Percentiles rank a stretch among this genome's conserved stretches.
Evolutionary conservation across 2,888 invertebrate genomes (phyloP).

Genomic region (Nasonia oneida): DNA sequence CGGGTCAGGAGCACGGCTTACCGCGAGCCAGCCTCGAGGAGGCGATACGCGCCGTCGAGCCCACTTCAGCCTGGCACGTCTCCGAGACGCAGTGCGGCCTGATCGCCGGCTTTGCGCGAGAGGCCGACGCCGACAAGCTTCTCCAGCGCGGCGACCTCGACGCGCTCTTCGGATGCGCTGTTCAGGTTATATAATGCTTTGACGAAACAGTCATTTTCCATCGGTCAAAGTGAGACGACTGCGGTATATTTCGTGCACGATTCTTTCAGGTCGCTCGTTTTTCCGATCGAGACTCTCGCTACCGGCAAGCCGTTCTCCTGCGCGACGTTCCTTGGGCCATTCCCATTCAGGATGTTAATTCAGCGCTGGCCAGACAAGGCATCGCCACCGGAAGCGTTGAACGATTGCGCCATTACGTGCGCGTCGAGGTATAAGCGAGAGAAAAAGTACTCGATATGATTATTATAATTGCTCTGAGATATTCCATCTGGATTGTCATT

Average conservation of each 20-base stretch:
- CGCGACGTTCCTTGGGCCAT: constrained; percentile 81
- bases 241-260: too few species aligned
- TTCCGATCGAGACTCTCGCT: constrained; percentile 76
- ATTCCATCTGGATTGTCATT: too few species aligned
- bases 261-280: constrained; percentile 76
- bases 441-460: neutral
- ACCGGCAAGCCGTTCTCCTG: constrained; percentile 78
- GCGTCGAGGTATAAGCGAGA: constrained; percentile 76
- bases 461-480: neutral
- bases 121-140: constrained; percentile 78
- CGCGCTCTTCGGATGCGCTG: constrained; percentile 77
- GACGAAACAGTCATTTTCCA: too few species aligned
- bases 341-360: constrained; percentile 79
- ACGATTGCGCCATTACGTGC: constrained; percentile 77
- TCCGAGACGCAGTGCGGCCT: constrained; percentile 78
- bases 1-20: constrained; percentile 24
- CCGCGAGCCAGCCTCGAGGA: constrained; percentile 70
- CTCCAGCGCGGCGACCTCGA: constrained; percentile 77
- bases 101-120: constrained; percentile 77
- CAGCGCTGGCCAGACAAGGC: constrained; percentile 79
- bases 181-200: constrained; percentile 71
- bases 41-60: constrained; percentile 70
- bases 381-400: constrained; percentile 77
- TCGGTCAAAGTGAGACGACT: too few species aligned
- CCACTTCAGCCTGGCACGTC: constrained; percentile 72